These are phyloP conservation scores for Triplophysa rosa DNA, from an alignment of 2,113 vertebrate genomes.

Conservation along the genomic window DNA sequence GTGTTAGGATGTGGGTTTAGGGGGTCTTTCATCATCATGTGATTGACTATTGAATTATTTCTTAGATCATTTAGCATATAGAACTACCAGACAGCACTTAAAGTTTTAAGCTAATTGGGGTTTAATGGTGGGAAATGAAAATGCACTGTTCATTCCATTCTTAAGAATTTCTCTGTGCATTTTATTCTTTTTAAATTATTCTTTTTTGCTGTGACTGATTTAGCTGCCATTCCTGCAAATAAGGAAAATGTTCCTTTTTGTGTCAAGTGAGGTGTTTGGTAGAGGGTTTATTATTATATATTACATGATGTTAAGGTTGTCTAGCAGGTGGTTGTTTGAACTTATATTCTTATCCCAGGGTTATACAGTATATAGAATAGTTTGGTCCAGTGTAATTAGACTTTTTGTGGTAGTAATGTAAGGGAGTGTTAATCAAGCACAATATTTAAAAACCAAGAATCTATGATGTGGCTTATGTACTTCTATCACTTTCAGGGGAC, in stretches of 20 bases:
- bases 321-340: background rate
- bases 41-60: background rate
- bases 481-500: slow-evolving; percentile 19
- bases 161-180: background rate
- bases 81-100: background rate
- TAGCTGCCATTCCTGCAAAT: slow-evolving; percentile 55
- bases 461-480: background rate
- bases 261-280: background rate
- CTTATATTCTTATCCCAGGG: background rate
- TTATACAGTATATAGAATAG: background rate
- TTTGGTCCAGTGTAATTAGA: background rate
- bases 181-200: background rate
- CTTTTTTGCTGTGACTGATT: slow-evolving; percentile 3
- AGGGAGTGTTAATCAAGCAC: slow-evolving; percentile 30
- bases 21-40: background rate
- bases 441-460: slow-evolving; percentile 2
- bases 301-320: background rate
- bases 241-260: background rate
- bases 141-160: background rate
- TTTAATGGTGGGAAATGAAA: background rate
- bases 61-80: background rate
- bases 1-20: background rate
- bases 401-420: background rate
- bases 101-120: background rate
- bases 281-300: background rate